Base-by-base conservation (phyloP, 2,888 invertebrate species). In the Ormyrus rosae region DNA sequence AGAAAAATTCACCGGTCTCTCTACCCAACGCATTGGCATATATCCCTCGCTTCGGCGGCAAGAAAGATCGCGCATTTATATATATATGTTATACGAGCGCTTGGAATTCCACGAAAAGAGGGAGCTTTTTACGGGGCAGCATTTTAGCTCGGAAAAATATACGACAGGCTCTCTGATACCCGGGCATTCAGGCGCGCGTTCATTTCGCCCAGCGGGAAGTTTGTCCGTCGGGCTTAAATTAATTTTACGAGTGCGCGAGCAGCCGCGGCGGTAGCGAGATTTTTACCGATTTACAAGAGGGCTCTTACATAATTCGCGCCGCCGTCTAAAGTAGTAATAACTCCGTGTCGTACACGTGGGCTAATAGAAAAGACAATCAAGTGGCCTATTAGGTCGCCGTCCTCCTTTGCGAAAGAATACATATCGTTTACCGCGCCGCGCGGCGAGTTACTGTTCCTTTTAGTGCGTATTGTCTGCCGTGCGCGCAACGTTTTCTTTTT, bases 231-330 rank as follows among this genome's bases (percentile, higher is more conserved):
- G 48, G 13, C 13, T 48, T 48, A 19, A 69, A 69, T 69, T 69
- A 58, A 69, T 69, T 69, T 69, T 69, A 58, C 45, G 48, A 56
- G 56, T n/a, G 34, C 8, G 56, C 46, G 56, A 58, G 69, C 11
- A 63, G 63, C 13, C 48, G 63, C 51, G 63, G 34, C 53, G 9
- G 45, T 71, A 60, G 70, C 71, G 51, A 8, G 11, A 68, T 68
- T 75, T 68, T 61, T 68, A 75, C 60, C 45, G 67, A 75, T 75
- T 75, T 68, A 61, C 56, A 46, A 68, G 53, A 51, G 8, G 58
- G 11, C 50, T 19, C 34, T 63, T 63, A 60, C 34, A 34, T 74
- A 74, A 74, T 74, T 72, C 63, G 63, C 63, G 53, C 55, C 8
- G 45, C 46, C 72, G 46, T 50, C 53, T 72, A 72, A 72, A 72